Evolutionary conservation across 2,113 vertebrate genomes (phyloP), one percentile per base, ranked within the genome.

Genomic region (Trochalopteron elliotii): DNA sequence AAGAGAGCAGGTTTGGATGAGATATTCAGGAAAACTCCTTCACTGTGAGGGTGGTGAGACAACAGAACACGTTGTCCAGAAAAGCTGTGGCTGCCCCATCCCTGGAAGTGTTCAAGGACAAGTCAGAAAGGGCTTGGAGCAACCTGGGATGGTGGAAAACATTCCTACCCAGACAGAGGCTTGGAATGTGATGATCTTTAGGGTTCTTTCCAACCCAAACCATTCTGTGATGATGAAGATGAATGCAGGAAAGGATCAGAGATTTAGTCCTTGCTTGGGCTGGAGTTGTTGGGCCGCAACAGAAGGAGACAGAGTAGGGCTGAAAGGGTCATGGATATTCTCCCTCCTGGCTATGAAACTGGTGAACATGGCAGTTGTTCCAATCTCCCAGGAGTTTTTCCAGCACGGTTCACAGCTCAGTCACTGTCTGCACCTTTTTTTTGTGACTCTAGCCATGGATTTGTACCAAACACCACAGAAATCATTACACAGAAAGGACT

Each of bases 341-440:
- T 10, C 6, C 5, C 5, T 80, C 27, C 33, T 57, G 30, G 7
- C 21, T 59, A 2, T 63, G 5, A 67, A 77, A 44, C 5, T 20
- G 10, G 21, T n/a, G 49, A 39, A 24, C 4, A 10, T 1, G 2
- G 21, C 3, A 35, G 8, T 1, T 45, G 3, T 19, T 85, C 24
- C 19, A 11, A 6, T 16, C 14, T 89, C 4, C 28, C 57, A 72
- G 15, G 33, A 56, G 11, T 72, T 90, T 63, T 76, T 61, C n/a
- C 53, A 59, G 22, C 4, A 16, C 24, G 5, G 10, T 15, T 85
- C 21, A 88, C 14, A 60, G 67, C 21, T 80, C 70, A 42, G 0
- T 69, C 49, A 14, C 27, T 35, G 35, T 63, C 35, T 50, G 23
- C 33, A 13, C 25, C 44, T 69, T 52, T 10, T 16, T 49, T 20